Evolutionary conservation across 2,113 vertebrate species (phyloP).

Genomic region (Oryctolagus cuniculus): DNA sequence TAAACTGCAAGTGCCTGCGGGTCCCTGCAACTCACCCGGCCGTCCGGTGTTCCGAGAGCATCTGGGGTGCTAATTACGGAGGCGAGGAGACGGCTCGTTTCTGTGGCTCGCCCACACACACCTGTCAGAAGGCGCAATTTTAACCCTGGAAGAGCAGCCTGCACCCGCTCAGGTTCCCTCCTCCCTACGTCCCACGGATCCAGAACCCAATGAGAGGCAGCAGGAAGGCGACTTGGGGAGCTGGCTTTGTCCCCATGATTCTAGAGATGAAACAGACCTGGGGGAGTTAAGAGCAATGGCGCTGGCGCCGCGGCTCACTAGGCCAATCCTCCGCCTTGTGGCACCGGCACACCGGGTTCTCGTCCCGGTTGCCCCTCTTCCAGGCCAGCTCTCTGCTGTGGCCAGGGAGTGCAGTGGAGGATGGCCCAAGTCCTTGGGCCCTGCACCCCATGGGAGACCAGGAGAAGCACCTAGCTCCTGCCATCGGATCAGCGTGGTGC

Average conservation of each 20-base stretch:
- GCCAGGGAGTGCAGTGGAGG: too few relatives aligned
- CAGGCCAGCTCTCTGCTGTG: too few relatives aligned
- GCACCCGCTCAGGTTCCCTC: background rate
- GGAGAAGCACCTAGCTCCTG: too few relatives aligned
- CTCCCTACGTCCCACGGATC: background rate
- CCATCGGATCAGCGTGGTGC: too few relatives aligned
- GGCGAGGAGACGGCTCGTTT: background rate
- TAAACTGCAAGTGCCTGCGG: background rate
- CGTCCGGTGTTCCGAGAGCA: constrained; percentile 48
- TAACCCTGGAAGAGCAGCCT: background rate
- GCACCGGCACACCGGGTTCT: too few relatives aligned
- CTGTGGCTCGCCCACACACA: background rate
- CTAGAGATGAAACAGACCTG: background rate
- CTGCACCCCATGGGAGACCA: too few relatives aligned
- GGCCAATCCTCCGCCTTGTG: too few relatives aligned
- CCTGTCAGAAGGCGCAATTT: background rate
- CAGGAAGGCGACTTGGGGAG: background rate
- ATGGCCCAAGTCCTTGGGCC: too few relatives aligned
- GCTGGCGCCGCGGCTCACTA: too few relatives aligned
- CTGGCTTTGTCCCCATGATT: background rate
- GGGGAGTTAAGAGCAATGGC: background rate
- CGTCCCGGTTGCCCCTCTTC: too few relatives aligned
- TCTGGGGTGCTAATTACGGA: background rate
- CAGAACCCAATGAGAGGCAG: background rate
- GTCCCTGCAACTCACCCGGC: constrained; percentile 47